Evolutionary conservation across 1,140 invertebrate genomes (phyloP), one percentile per base, ranked within the genome.

Genomic region (Macrobrachium rosenbergii): DNA sequence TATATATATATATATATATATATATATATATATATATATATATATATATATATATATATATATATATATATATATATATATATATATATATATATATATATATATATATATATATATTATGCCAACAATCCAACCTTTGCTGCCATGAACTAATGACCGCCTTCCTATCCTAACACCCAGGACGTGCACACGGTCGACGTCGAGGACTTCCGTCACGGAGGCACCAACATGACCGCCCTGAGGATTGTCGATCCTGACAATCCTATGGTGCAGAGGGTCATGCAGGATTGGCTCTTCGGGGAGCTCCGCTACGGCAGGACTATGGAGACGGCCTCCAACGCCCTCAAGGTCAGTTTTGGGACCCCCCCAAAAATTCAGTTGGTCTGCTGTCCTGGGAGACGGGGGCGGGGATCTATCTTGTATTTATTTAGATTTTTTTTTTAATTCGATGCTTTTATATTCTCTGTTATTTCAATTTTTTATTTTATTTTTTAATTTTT

Each of bases 181-280:
- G 97, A 98, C 92, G 92, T 98, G 45, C 96, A 98, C 90, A 97
- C 95, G 59, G 95, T 98, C 12, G 96, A 98, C 92, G 92, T 98
- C 90, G 96, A 97, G 91, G 97, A 98, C 92, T 98, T 98, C 92
- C 96, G 96, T 92, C 97, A 98, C 91, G 96, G 96, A 16, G 97
- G 97, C 59, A 97, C 97, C 19, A 98, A 98, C 92, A 98, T 98
- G 88, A 98, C 97, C 14, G 96, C 96, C 5, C 95, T 98, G 90
- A 94, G 96, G 90, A 92, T 98, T 82, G 94, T 97, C 3, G 95
- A 97, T 92, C 95, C 95, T 1, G 94, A 95, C 85, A 94, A 94
- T 85, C 23, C 28, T 37, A 76, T 76, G 21, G 73, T 76, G 17
- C 28, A 76, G 23, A 23, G 73, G 37, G 85, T 87, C 21, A 62